A percentile compares a stretch with the other conserved stretches of the same genome.
phyloP scores from a whole-genome alignment of 2,113 vertebrate genomes.

The Suricata suricatta region DNA sequence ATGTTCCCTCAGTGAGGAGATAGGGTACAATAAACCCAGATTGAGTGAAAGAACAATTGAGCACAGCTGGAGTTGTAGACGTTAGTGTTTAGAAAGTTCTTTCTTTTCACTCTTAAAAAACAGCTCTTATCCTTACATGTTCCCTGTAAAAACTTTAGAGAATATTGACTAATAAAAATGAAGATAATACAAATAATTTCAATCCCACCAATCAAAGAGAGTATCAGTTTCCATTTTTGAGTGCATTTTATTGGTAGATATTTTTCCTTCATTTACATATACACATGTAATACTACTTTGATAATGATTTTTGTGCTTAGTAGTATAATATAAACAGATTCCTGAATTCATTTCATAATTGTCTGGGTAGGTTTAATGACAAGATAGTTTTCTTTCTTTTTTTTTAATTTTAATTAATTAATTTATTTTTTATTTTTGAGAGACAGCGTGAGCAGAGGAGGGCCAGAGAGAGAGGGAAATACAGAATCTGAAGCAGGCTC shows the following conservation, averaged over 20 bases:
- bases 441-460: too few relatives aligned
- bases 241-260: slow-evolving; percentile 21
- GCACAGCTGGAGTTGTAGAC: slow-evolving; percentile 50
- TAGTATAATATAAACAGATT: neutral
- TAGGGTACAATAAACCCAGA: slow-evolving; percentile 59
- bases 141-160: neutral
- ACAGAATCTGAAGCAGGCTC: too few relatives aligned
- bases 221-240: neutral
- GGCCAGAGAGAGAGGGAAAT: too few relatives aligned
- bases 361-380: neutral
- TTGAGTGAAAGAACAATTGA: slow-evolving; percentile 54
- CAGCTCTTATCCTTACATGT: neutral
- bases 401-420: too few relatives aligned
- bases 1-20: slow-evolving; percentile 44
- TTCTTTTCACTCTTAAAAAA: slow-evolving; percentile 53
- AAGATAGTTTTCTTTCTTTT: neutral
- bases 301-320: slow-evolving; percentile 1
- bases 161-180: neutral
- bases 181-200: neutral
- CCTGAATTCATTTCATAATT: neutral
- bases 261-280: slow-evolving; percentile 6
- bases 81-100: slow-evolving; percentile 46
- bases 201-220: neutral
- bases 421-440: too few relatives aligned
- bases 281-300: neutral